Conservation (phyloP, 2,888 invertebrate genomes). For the Callinectes sapidus region DNA sequence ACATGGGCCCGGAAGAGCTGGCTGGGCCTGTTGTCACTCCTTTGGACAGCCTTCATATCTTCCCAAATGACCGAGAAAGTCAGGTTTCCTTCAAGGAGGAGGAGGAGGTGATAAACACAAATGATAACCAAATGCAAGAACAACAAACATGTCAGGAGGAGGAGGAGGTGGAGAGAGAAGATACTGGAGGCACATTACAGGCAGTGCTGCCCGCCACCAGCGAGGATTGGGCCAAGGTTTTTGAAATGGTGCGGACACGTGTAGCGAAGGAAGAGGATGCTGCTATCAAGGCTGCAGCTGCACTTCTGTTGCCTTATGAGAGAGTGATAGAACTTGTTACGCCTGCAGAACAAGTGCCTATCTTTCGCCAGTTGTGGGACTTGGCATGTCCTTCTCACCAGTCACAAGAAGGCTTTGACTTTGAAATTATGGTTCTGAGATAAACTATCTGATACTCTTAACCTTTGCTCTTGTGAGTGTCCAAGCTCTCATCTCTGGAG, state of each 20-base stretch:
- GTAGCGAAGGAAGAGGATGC: slow-evolving; percentile 29
- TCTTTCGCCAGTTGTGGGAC: slow-evolving; percentile 60
- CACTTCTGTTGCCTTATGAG: slow-evolving; percentile 57
- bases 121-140: neutral
- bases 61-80: neutral
- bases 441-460: neutral
- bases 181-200: slow-evolving; percentile 36
- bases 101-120: neutral
- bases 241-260: slow-evolving; percentile 50
- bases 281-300: slow-evolving; percentile 52
- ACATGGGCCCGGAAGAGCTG: slow-evolving; percentile 60
- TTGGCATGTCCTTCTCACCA: slow-evolving; percentile 44
- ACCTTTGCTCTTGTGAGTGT: neutral
- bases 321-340: slow-evolving; percentile 57
- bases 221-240: slow-evolving; percentile 58
- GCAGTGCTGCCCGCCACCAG: slow-evolving; percentile 55
- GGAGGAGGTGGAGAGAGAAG: neutral
- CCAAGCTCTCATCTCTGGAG: neutral
- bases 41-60: slow-evolving; percentile 48
- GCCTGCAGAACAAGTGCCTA: slow-evolving; percentile 57
- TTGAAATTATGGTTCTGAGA: slow-evolving; percentile 27
- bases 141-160: neutral
- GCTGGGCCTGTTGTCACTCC: slow-evolving; percentile 53
- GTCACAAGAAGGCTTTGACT: slow-evolving; percentile 12
- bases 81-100: slow-evolving; percentile 19